Base-by-base conservation (phyloP, 2,113 vertebrate genomes). In the Ancistrus triradiatus region DNA sequence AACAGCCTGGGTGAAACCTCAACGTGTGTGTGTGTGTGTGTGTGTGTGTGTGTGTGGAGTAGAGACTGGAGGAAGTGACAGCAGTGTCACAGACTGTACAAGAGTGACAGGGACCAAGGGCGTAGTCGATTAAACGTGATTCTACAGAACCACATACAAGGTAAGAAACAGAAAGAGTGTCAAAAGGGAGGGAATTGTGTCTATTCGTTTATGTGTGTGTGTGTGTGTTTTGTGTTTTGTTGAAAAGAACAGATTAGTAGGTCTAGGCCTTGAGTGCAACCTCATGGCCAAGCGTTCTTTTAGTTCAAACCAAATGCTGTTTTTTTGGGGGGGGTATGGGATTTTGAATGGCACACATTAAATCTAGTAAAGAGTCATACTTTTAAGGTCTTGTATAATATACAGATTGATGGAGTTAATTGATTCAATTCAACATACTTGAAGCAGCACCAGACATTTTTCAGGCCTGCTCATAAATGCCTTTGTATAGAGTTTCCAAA, bases 61-160 rank as follows among this genome's bases (percentile, higher is more conserved):
- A 42, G 6, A 46, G 7, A n/a, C 35, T 57, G 17, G 73, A 71
- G 73, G 73, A 74, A 74, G 73, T 74, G 42, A 37, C 58, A 40
- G 22, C 58, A 61, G 24, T 35, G 21, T 59, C 60, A 60, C 18
- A 44, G 37, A 47, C 51, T 58, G 51, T 51, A 58, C 52, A 11
- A 33, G 28, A 46, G 25, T 28, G 42, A 42, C 17, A 47, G 35
- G 59, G 52, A 59, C 38, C 35, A 63, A 74, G 73, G 73, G 73
- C 68, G 68, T 74, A 55, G 63, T 48, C 73, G 52, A 33, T 38
- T 49, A 31, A 67, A 47, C 52, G 13, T 35, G 4, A 49, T 11
- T 58, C 15, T 44, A 55, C 42, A 58, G 42, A 38, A 59, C 68
- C 63, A 67, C 47, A 70, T 27, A 63, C 52, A 38, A 74, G 73